phyloP scores from a whole-genome alignment of 2,113 vertebrate genomes.

The Mus pahari region DNA sequence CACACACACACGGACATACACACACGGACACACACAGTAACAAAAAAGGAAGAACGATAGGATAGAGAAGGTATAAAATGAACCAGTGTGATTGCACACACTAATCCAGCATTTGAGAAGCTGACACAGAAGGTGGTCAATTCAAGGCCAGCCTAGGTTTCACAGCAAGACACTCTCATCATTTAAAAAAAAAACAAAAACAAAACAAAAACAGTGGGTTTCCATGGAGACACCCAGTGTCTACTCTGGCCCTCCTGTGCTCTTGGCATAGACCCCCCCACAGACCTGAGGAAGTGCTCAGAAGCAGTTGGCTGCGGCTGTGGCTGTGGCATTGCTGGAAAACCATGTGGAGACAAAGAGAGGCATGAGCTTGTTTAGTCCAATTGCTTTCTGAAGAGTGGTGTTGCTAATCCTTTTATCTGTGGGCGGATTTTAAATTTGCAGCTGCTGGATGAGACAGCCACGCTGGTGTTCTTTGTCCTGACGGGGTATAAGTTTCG shows the following conservation, averaged over 20 bases:
- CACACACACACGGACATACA: no score
- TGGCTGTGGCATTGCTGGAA: no score
- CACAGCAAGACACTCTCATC: background rate
- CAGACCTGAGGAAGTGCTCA: no score
- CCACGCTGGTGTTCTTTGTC: conserved; percentile 92
- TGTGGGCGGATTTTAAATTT: conserved; percentile 1
- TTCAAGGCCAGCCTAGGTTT: background rate
- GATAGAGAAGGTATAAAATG: background rate
- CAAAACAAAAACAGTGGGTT: background rate
- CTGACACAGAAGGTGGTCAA: background rate
- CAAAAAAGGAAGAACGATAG: background rate
- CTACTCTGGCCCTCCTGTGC: background rate
- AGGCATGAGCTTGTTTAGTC: background rate
- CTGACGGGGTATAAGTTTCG: conserved; percentile 93
- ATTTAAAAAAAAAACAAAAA: background rate
- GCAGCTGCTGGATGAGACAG: conserved; percentile 92
- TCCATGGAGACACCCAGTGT: background rate
- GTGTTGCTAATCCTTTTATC: background rate
- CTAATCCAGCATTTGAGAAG: background rate
- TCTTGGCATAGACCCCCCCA: background rate
- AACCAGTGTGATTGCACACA: no score
- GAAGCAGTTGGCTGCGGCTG: background rate
- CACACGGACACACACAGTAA: background rate
- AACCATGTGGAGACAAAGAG: accelerated
- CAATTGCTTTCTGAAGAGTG: background rate